These are phyloP conservation scores for Toxotes chatareus DNA, from an alignment of 2,113 vertebrate genomes.

Conservation along the genomic window DNA sequence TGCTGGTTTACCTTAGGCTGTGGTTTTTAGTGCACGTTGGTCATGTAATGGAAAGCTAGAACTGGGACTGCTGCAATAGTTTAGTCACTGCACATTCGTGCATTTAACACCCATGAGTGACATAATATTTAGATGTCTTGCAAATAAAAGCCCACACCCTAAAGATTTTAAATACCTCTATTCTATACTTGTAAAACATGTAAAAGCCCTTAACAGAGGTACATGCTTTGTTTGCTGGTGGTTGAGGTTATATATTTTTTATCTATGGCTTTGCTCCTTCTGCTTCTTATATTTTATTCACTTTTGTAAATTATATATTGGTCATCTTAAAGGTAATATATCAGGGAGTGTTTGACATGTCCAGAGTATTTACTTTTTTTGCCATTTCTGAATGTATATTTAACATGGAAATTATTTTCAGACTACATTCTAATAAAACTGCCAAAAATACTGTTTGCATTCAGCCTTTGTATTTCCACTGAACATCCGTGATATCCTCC, in stretches of 20 bases:
- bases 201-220: neutral
- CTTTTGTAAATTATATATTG: constrained; percentile 36
- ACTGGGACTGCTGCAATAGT: neutral
- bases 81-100: neutral
- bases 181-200: neutral
- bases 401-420: constrained; percentile 42
- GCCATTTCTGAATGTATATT: constrained; percentile 53
- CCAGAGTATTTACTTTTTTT: constrained; percentile 20
- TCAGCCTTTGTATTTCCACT: neutral
- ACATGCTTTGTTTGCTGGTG: constrained; percentile 17
- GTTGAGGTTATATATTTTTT: constrained; percentile 24
- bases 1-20: neutral
- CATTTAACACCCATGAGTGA: neutral
- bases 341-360: constrained; percentile 18
- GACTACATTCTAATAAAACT: constrained; percentile 45
- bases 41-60: neutral
- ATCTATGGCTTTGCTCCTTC: neutral
- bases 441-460: constrained; percentile 11
- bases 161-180: neutral
- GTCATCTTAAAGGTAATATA: constrained; percentile 35
- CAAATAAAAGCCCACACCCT: neutral
- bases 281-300: neutral
- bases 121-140: neutral
- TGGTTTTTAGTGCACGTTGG: neutral
- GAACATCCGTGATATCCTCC: no score